Evolutionary conservation across 2,113 vertebrate species (phyloP).

Genomic region (Chunga burmeisteri): DNA sequence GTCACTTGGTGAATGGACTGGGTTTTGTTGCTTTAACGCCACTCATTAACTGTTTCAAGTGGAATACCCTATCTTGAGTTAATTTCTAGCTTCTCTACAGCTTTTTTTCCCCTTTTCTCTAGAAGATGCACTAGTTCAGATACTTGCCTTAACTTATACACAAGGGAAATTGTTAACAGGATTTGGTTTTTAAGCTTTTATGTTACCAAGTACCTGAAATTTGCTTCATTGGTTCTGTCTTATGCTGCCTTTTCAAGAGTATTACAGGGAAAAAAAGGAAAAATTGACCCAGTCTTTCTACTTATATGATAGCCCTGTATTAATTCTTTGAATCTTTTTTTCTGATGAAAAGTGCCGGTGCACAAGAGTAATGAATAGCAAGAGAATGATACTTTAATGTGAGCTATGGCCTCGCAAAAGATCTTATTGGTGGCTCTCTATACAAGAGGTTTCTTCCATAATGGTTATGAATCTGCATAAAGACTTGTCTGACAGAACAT

Average conservation of each 20-base stretch:
- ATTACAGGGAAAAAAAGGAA: background rate
- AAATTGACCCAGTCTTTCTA: background rate
- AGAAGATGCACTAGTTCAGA: rapidly evolving
- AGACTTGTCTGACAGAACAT: background rate
- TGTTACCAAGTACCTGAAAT: background rate
- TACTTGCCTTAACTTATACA: background rate
- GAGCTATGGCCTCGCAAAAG: background rate
- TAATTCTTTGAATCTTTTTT: background rate
- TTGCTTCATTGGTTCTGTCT: background rate
- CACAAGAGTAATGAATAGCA: background rate
- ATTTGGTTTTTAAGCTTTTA: background rate
- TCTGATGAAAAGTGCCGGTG: background rate
- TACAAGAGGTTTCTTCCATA: background rate
- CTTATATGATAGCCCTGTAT: rapidly evolving
- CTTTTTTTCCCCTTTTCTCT: rapidly evolving
- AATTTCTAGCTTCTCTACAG: background rate
- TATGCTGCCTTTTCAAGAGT: background rate
- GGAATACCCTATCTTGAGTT: background rate
- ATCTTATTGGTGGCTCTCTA: background rate
- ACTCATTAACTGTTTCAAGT: background rate
- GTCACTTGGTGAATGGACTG: background rate
- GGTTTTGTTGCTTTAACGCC: background rate
- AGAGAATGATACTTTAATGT: background rate
- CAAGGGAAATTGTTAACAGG: background rate
- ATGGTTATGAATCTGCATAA: background rate